phyloP scores from a whole-genome alignment of 2,797 vertebrate genomes.

The Phoeniculus purpureus region DNA sequence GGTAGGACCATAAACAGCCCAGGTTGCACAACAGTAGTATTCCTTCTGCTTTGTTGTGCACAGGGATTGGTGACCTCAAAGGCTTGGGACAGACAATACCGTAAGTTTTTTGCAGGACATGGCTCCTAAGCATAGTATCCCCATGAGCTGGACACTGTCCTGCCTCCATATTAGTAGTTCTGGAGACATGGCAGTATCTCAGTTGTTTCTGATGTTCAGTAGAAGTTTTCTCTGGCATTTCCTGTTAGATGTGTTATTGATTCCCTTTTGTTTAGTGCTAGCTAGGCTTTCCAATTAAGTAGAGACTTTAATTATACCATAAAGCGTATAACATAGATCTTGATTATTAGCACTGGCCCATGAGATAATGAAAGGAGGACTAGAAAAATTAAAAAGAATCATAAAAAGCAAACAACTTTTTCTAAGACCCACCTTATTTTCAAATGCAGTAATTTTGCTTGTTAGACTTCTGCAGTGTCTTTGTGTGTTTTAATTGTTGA shows the following conservation, averaged over 20 bases:
- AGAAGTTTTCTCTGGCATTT: conserved; percentile 17
- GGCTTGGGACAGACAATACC: neutral
- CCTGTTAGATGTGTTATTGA: conserved; percentile 51
- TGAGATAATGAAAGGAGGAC: conserved; percentile 47
- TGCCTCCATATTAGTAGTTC: neutral
- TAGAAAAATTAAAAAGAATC: conserved; percentile 64
- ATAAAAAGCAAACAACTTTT: conserved; percentile 43
- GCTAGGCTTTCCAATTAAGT: conserved; percentile 72
- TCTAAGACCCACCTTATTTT: neutral
- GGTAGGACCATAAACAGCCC: neutral
- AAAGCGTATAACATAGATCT: conserved; percentile 64
- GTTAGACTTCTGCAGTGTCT: conserved; percentile 18
- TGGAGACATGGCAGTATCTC: neutral
- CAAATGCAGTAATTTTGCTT: neutral
- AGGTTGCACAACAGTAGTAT: neutral
- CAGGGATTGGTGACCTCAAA: neutral
- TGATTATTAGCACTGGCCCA: conserved; percentile 63
- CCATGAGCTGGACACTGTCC: neutral
- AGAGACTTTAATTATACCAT: conserved; percentile 72
- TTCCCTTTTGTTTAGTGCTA: conserved; percentile 67
- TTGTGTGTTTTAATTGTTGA: conserved; percentile 35
- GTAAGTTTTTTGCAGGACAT: neutral
- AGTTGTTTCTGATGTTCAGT: neutral
- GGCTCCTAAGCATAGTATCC: neutral
- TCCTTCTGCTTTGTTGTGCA: neutral